These are phyloP conservation scores for Temnothorax unifasciatus DNA, from an alignment of 2,888 invertebrate species.

Conservation along the genomic window DNA sequence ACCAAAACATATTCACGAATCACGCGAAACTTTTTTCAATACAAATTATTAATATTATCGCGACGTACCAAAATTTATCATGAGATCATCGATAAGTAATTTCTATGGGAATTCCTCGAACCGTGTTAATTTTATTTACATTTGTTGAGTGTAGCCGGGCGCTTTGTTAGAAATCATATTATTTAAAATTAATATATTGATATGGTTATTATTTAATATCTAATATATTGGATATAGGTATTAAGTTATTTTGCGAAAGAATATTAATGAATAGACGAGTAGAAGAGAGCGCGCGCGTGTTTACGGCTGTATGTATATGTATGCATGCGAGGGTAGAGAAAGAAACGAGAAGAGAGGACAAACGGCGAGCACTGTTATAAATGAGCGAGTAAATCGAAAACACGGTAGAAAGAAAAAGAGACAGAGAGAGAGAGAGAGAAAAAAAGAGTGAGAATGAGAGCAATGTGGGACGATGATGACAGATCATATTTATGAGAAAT, in stretches of 20 bases:
- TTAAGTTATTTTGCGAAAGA: conserved; percentile 82
- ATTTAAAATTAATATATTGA: conserved; percentile 86
- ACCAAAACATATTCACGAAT: conserved; percentile 63
- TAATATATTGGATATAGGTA: conserved; percentile 85
- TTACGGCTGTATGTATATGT: conserved; percentile 71
- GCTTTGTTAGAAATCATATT: conserved; percentile 85
- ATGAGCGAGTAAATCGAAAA: conserved; percentile 32
- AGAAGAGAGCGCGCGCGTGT: conserved; percentile 64
- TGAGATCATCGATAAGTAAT: conserved; percentile 57
- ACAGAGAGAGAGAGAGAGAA: conserved; percentile 23
- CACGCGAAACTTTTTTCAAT: conserved; percentile 36
- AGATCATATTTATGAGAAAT: conserved; percentile 67
- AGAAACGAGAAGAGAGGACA: conserved; percentile 40
- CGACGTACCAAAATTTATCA: conserved; percentile 37
- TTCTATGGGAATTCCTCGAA: conserved; percentile 65
- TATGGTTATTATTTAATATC: conserved; percentile 84
- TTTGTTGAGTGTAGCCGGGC: conserved; percentile 79
- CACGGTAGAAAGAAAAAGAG: background rate
- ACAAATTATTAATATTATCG: conserved; percentile 32
- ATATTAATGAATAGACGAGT: conserved; percentile 56
- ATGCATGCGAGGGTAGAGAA: conserved; percentile 56
- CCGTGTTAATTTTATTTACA: conserved; percentile 81
- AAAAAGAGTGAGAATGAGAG: conserved; percentile 39
- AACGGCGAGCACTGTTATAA: conserved; percentile 15
- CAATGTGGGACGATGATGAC: conserved; percentile 50